Percentiles rank a stretch among this genome's conserved stretches.
Evolutionary conservation across 2,888 invertebrate genomes (phyloP).

Genomic region (Lysandra bellargus): DNA sequence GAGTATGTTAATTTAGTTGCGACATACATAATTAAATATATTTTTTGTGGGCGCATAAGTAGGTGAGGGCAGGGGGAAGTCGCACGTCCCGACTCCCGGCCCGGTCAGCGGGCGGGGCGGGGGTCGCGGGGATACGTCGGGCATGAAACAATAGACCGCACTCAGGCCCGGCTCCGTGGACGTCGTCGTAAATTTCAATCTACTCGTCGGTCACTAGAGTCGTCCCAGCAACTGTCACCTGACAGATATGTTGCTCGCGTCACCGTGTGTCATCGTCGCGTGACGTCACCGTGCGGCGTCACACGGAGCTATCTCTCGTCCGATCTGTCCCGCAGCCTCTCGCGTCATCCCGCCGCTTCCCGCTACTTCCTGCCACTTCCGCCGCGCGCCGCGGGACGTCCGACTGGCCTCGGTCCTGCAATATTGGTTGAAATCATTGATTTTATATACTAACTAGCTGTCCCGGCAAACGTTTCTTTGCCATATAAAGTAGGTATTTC

Average conservation of each 20-base stretch:
- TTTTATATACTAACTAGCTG: too few relatives aligned
- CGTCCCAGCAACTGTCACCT: background rate
- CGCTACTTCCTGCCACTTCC: background rate
- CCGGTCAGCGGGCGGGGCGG: background rate
- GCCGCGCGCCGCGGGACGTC: background rate
- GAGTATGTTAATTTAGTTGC: background rate
- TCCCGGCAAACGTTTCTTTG: too few relatives aligned
- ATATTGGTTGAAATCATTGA: too few relatives aligned
- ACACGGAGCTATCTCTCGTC: conserved; percentile 4
- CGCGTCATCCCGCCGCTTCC: background rate
- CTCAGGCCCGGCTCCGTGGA: background rate
- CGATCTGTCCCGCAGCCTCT: conserved; percentile 10
- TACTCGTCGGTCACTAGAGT: background rate
- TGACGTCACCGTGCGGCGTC: conserved; percentile 20
- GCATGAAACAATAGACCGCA: background rate
- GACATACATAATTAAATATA: background rate
- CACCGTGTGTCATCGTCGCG: conserved; percentile 1
- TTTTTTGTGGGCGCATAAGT: background rate
- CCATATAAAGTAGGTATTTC: too few relatives aligned
- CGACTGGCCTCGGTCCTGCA: background rate
- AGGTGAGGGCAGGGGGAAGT: background rate
- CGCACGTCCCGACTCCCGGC: background rate
- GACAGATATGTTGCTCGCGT: background rate
- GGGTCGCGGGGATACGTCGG: background rate
- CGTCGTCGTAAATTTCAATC: conserved; percentile 2